Conservation (phyloP, 2,888 invertebrate genomes). For the Polyommatus icarus region DNA sequence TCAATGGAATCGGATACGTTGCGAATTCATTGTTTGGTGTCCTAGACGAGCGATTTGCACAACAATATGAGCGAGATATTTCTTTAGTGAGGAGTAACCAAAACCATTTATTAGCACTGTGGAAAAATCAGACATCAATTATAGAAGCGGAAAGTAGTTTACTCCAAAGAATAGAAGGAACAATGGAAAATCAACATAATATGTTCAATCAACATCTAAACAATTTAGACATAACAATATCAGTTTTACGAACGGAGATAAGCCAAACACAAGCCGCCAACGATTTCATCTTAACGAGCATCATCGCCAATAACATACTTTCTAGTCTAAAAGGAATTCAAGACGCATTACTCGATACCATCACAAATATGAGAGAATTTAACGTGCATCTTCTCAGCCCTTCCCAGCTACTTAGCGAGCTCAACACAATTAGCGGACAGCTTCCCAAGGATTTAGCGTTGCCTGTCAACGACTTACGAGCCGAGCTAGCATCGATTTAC, state of each 20-base stretch:
- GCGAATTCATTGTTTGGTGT: slow-evolving; percentile 20
- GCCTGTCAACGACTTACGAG: neutral
- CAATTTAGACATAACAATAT: neutral
- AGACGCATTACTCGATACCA: slow-evolving; percentile 18
- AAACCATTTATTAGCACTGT: slow-evolving; percentile 15
- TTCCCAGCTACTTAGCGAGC: slow-evolving; percentile 16
- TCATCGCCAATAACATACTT: slow-evolving; percentile 2
- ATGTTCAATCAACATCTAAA: no score
- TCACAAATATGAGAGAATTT: neutral
- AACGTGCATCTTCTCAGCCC: slow-evolving; percentile 23
- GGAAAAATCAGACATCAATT: slow-evolving; percentile 23
- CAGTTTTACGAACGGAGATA: slow-evolving; percentile 1
- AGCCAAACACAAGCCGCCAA: slow-evolving; percentile 4
- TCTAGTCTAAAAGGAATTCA: slow-evolving; percentile 21
- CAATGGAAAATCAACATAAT: no score
- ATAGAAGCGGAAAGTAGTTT: slow-evolving; percentile 13
- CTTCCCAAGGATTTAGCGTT: slow-evolving; percentile 10
- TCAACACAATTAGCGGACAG: slow-evolving; percentile 17
- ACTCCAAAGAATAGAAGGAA: no score
- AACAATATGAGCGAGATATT: no score
- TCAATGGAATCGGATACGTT: slow-evolving; percentile 39
- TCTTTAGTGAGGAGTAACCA: neutral
- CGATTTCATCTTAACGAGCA: slow-evolving; percentile 4
- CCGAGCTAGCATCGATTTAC: neutral
- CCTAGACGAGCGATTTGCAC: no score